phyloP scores from a whole-genome alignment of 2,888 invertebrate genomes.

The Euproctis similis region DNA sequence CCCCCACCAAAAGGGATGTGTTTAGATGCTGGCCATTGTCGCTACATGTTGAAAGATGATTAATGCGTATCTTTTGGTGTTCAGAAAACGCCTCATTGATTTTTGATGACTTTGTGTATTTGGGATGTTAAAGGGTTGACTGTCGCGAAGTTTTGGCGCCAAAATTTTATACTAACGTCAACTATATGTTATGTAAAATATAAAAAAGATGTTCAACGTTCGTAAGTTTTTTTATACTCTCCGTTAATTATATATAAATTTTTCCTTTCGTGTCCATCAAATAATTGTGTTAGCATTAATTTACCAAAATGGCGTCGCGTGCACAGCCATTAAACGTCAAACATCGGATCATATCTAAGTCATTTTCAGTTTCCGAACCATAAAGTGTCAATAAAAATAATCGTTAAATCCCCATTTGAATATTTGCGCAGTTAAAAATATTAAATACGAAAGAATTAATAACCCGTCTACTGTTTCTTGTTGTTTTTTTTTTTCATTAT shows the following conservation, averaged over 20 bases:
- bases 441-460: constrained; percentile 53
- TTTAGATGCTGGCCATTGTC: constrained; percentile 33
- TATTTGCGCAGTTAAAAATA: constrained; percentile 57
- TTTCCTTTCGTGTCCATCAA: constrained; percentile 4
- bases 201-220: too few species aligned
- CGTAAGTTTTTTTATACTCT: too few species aligned
- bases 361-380: constrained; percentile 68
- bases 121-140: constrained; percentile 18
- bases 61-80: constrained; percentile 47
- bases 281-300: constrained; percentile 9
- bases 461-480: constrained; percentile 51
- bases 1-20: constrained; percentile 17
- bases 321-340: constrained; percentile 35
- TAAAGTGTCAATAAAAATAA: constrained; percentile 71
- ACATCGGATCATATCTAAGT: constrained; percentile 55
- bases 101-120: constrained; percentile 34
- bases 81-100: constrained; percentile 58
- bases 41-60: constrained; percentile 56
- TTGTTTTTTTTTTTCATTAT: too few species aligned
- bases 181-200: too few species aligned
- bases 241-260: background rate
- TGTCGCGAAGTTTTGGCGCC: background rate
- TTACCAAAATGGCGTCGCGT: constrained; percentile 30
- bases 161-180: constrained; percentile 1
- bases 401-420: constrained; percentile 60